A percentile compares a stretch with the other conserved stretches of the same genome.
These are phyloP conservation scores for Meteorus cinctellus DNA, from an alignment of 2,888 invertebrate species.

Conservation along the genomic window DNA sequence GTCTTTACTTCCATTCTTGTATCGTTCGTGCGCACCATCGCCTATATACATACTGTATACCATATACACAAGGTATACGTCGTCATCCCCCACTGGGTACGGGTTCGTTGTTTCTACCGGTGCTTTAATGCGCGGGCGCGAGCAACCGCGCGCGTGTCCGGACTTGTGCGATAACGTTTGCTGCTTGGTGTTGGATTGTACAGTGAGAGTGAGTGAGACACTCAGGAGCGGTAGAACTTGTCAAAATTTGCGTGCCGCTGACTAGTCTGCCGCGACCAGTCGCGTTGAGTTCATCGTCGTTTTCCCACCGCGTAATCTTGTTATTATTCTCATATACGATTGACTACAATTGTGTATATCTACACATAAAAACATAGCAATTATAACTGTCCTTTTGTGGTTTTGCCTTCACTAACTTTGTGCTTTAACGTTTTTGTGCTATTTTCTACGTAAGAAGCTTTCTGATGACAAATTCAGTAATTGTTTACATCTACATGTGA, in stretches of 20 bases:
- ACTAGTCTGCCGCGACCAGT: slow-evolving; percentile 61
- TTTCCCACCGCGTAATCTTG: slow-evolving; percentile 40
- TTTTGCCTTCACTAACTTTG: no score
- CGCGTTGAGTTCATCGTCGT: slow-evolving; percentile 54
- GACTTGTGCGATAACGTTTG: slow-evolving; percentile 48
- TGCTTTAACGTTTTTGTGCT: no score
- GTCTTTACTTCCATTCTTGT: neutral
- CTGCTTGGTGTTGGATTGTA: slow-evolving; percentile 38
- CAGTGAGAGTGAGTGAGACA: slow-evolving; percentile 37
- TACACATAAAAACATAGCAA: neutral
- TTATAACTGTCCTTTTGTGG: no score
- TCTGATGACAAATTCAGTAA: no score
- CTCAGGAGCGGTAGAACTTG: slow-evolving; percentile 47
- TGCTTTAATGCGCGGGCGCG: slow-evolving; percentile 62
- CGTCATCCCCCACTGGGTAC: neutral
- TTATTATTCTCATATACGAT: slow-evolving; percentile 29
- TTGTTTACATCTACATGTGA: no score
- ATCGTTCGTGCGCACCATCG: neutral
- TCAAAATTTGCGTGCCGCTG: slow-evolving; percentile 53
- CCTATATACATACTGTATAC: neutral
- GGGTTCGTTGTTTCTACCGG: slow-evolving; percentile 31
- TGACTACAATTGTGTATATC: neutral
- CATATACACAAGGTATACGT: neutral
- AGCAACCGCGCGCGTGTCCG: slow-evolving; percentile 60
- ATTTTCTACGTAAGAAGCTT: no score